Conservation (phyloP, 2,113 vertebrate genomes). For the Clinocottus analis region DNA sequence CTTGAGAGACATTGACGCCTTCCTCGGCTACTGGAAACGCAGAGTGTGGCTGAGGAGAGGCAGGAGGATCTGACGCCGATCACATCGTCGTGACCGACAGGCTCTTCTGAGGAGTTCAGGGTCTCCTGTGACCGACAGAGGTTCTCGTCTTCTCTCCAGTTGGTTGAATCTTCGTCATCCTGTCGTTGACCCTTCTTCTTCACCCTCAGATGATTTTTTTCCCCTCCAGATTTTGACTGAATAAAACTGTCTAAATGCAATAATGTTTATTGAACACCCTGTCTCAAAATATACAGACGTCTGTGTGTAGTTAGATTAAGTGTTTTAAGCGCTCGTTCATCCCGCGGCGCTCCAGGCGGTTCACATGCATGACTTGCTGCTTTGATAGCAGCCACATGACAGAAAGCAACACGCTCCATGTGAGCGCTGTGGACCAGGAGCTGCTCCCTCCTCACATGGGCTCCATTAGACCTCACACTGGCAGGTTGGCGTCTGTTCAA, state of each 20-base stretch:
- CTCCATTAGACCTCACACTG: too few relatives aligned
- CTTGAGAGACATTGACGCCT: too few relatives aligned
- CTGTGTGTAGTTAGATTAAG: conserved; percentile 89
- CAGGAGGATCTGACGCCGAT: background rate
- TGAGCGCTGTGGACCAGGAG: background rate
- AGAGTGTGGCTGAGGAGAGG: background rate
- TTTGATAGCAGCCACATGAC: background rate
- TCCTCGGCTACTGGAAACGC: background rate
- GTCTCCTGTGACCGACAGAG: background rate
- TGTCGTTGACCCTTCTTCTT: background rate
- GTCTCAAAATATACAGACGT: conserved; percentile 90
- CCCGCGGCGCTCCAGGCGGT: background rate
- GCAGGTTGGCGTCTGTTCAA: background rate
- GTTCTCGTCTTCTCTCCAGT: background rate
- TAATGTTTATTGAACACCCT: conserved; percentile 88
- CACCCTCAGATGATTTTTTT: background rate
- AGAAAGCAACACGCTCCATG: background rate
- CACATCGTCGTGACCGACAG: background rate
- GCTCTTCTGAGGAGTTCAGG: background rate
- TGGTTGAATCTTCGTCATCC: too few relatives aligned
- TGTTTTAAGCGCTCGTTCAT: conserved; percentile 80
- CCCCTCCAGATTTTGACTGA: conserved; percentile 85
- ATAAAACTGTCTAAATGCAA: conserved; percentile 89
- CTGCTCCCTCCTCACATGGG: background rate
- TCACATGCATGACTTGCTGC: background rate